These are phyloP conservation scores for Shinisaurus crocodilurus DNA, from an alignment of 2,113 vertebrate genomes.

Conservation along the genomic window DNA sequence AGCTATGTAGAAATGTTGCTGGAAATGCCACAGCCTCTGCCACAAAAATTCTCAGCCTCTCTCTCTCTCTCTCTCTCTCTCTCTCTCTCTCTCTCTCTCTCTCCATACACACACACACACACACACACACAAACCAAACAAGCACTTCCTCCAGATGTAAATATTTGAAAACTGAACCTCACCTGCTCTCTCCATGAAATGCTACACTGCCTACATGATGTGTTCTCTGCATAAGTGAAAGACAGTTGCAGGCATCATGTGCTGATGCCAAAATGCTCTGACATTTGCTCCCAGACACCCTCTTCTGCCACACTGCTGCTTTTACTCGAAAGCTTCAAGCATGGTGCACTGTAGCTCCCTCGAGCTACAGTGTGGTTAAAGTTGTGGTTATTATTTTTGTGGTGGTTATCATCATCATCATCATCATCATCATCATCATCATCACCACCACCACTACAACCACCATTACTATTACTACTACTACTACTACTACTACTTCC, in stretches of 20 bases:
- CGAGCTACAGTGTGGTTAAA: not conserved
- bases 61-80: conserved; percentile 35
- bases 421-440: no score
- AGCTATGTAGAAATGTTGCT: conserved; percentile 60
- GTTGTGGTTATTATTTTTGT: not conserved
- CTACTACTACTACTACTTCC: no score
- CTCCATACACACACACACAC: not conserved
- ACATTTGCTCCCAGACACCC: conserved; percentile 50
- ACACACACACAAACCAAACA: conserved; percentile 8
- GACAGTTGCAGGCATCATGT: conserved; percentile 64
- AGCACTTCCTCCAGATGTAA: conserved; percentile 57
- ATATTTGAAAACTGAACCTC: conserved; percentile 54
- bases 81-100: conserved; percentile 9
- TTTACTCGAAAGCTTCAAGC: not conserved
- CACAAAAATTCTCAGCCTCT: conserved; percentile 47
- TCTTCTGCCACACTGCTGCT: not conserved
- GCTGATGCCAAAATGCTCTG: conserved; percentile 69
- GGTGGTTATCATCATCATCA: no score
- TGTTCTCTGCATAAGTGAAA: conserved; percentile 58
- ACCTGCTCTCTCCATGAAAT: conserved; percentile 57
- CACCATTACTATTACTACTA: no score
- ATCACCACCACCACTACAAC: no score
- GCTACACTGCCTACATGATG: conserved; percentile 61
- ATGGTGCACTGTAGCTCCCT: conserved; percentile 10
- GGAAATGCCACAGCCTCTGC: conserved; percentile 63